Conservation (phyloP, 2,888 invertebrate genomes). For the Pachydiplax longipennis region DNA sequence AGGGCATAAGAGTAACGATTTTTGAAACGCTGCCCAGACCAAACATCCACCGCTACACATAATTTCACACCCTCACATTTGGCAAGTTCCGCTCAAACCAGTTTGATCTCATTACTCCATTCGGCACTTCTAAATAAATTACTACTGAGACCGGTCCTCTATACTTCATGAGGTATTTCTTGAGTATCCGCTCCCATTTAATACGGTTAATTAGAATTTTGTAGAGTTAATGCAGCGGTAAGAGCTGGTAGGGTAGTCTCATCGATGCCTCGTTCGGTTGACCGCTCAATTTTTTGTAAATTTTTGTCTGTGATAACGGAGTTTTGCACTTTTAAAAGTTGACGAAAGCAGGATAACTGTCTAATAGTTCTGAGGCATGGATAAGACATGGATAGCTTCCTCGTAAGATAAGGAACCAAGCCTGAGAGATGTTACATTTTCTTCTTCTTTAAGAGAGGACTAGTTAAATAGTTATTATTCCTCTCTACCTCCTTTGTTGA, state of each 20-base stretch:
- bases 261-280: too few species aligned
- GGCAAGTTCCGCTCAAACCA: neutral
- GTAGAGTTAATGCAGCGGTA: neutral
- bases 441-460: too few species aligned
- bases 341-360: too few species aligned
- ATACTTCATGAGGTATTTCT: neutral
- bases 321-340: too few species aligned
- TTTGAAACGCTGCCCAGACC: neutral
- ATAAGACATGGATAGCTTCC: too few species aligned
- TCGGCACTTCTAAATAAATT: neutral
- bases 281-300: too few species aligned
- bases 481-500: too few species aligned
- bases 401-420: too few species aligned
- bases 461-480: too few species aligned
- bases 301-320: too few species aligned
- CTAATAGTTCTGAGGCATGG: too few species aligned
- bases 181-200: neutral
- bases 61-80: neutral
- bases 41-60: neutral
- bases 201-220: neutral
- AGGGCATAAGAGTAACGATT: neutral
- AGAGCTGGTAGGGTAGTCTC: neutral
- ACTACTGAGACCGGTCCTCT: neutral
- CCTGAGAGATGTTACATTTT: too few species aligned
- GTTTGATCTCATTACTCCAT: neutral